phyloP scores from a whole-genome alignment of 23 tunicate genomes.

The Trididemnum miniatum region DNA sequence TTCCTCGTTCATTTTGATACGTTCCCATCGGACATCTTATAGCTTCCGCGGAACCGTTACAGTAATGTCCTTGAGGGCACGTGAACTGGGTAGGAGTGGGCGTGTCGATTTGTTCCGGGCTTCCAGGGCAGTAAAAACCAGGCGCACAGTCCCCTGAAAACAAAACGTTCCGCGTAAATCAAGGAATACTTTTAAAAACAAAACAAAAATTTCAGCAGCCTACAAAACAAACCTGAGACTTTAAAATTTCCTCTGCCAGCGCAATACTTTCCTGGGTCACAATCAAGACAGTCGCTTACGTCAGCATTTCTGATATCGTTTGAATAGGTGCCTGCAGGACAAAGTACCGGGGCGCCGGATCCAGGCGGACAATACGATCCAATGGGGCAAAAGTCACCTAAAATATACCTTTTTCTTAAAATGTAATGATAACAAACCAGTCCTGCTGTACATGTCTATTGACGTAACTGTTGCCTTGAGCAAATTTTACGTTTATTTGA shows the following conservation, averaged over 20 bases:
- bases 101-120: constrained; percentile 42
- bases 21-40: constrained; percentile 67
- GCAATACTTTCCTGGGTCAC: constrained; percentile 71
- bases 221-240: no score
- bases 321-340: constrained; percentile 80
- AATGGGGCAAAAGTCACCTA: constrained; percentile 75
- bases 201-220: no score
- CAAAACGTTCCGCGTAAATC: background rate
- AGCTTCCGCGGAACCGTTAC: constrained; percentile 43
- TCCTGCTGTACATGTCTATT: background rate
- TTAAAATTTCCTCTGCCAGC: constrained; percentile 37
- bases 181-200: background rate
- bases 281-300: constrained; percentile 59
- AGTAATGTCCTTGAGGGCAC: constrained; percentile 76
- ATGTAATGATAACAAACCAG: background rate
- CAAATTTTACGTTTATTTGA: no score
- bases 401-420: background rate
- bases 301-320: constrained; percentile 17
- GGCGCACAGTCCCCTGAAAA: constrained; percentile 50
- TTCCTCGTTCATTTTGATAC: constrained; percentile 65
- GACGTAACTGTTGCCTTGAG: no score
- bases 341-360: constrained; percentile 35
- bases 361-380: constrained; percentile 69
- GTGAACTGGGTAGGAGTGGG: constrained; percentile 52
- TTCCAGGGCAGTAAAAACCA: constrained; percentile 84